Conservation (phyloP, 2,888 invertebrate species). For the Pterostichus madidus region DNA sequence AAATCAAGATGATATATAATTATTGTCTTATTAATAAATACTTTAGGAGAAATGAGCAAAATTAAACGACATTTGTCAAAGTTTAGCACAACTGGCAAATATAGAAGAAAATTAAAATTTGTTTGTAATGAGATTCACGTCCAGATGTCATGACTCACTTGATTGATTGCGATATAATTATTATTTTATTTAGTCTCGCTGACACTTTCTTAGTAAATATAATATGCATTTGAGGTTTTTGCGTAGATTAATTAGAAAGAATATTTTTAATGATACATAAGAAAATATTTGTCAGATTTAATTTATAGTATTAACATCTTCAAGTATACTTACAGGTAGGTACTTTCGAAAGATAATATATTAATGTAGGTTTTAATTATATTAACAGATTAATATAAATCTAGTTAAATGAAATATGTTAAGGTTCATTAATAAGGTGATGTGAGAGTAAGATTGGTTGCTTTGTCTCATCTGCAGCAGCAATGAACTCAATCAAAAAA, state of each 20-base stretch:
- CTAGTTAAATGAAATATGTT: constrained; percentile 41
- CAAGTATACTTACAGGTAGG: background rate
- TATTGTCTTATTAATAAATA: constrained; percentile 25
- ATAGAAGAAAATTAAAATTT: constrained; percentile 6
- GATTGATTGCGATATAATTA: constrained; percentile 45
- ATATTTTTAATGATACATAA: constrained; percentile 10
- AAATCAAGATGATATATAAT: background rate
- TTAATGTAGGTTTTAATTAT: constrained; percentile 44
- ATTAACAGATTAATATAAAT: constrained; percentile 38
- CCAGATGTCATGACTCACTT: constrained; percentile 2
- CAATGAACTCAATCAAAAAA: too few species aligned
- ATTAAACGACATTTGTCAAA: constrained; percentile 32
- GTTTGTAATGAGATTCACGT: constrained; percentile 1
- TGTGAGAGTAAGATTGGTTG: constrained; percentile 33
- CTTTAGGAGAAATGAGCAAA: constrained; percentile 14
- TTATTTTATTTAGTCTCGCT: constrained; percentile 27
- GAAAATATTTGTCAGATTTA: constrained; percentile 31
- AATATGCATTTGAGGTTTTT: constrained; percentile 14
- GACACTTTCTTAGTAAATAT: constrained; percentile 38
- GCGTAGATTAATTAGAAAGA: constrained; percentile 19
- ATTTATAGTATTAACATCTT: constrained; percentile 46
- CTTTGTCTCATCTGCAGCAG: too few species aligned
- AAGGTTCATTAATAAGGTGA: constrained; percentile 35
- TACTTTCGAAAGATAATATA: constrained; percentile 48
- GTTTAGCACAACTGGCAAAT: constrained; percentile 15